Percentiles rank a stretch among this genome's conserved stretches.
phyloP scores from a whole-genome alignment of 2,888 invertebrate genomes.

The Drosophila macrothrix region DNA sequence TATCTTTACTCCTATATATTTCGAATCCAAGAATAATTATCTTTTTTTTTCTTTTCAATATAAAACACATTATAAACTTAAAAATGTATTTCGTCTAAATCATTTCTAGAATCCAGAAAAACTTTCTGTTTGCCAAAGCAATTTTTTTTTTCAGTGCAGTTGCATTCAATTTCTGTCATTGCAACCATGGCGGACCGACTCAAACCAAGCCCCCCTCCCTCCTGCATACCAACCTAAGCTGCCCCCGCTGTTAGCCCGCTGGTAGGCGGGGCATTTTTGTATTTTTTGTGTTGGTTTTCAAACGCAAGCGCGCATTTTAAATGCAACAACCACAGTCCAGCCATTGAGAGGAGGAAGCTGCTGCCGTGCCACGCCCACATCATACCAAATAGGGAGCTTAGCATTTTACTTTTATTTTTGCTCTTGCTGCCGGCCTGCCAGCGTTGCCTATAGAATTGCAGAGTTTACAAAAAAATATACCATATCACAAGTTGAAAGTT shows the following conservation, averaged over 20 bases:
- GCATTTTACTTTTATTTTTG: conserved; percentile 42
- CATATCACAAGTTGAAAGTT: conserved; percentile 76
- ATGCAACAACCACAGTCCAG: conserved; percentile 62
- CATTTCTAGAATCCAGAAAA: neutral
- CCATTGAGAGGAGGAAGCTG: conserved; percentile 6
- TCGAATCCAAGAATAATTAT: neutral
- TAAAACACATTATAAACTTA: neutral
- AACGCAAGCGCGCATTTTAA: conserved; percentile 85
- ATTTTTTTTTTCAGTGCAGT: conserved; percentile 30
- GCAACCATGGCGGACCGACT: conserved; percentile 58
- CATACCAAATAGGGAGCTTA: conserved; percentile 72
- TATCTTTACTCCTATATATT: neutral
- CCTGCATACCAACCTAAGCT: neutral
- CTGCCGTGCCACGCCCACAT: conserved; percentile 32
- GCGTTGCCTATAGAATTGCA: conserved; percentile 39
- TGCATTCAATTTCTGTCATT: conserved; percentile 64
- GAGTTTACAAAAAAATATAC: conserved; percentile 52
- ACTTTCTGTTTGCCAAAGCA: neutral
- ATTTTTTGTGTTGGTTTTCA: conserved; percentile 77
- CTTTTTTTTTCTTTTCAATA: neutral
- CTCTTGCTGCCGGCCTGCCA: conserved; percentile 10
- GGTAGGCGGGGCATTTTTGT: conserved; percentile 84
- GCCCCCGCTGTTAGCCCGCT: neutral
- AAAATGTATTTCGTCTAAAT: neutral
- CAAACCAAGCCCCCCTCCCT: conserved; percentile 8